Base-by-base conservation (phyloP, 2,888 invertebrate species). In the Hedya salicella region DNA sequence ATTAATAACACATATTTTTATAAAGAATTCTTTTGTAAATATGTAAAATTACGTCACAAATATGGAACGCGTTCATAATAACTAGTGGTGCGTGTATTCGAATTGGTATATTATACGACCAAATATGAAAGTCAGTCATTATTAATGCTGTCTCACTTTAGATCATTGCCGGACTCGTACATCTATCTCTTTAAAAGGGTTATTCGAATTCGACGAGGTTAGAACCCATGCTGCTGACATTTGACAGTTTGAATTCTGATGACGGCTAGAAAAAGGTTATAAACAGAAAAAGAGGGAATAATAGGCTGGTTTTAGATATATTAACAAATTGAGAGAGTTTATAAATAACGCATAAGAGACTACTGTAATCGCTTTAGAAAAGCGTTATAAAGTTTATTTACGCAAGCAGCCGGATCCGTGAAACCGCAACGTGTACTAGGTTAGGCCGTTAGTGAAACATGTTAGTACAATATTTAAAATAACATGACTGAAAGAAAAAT, bases 401-500 rank as follows among this genome's bases (percentile, higher is more conserved):
- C 75, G 72, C 80, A 75, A 79, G 84, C 74, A 81, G 78, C 79
- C 78, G 81, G 78, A 78, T 78, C 77, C 76, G 73, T 80, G 80
- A 81, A 76, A 83, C 77, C 86, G 86, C 87, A 89, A 89, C 89
- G 89, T 91, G 89, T 90, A 88, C 83, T 91, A 92, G 91, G 91
- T 91, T 91, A 92, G 91, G 88, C 88, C 89, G 89, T 90, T 87
- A 83, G 83, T 83, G 83, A 91, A 92, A 90, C 91, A 92, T 91
- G 91, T 87, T 90, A 91, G 82, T 87, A 80, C 71, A 72, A 73
- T 80, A 78, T 81, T 87, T 89, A 83, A 84, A 88, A 85, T 92
- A 91, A 87, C 89, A 92, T 92, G 92, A 92, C 89, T 87, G 92
- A 92, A 88, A 89, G 91, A 77, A 92, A 91, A 91, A 92, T 92